These are phyloP conservation scores for Helicoverpa armigera DNA, from an alignment of 1,140 invertebrate genomes.

Conservation along the genomic window DNA sequence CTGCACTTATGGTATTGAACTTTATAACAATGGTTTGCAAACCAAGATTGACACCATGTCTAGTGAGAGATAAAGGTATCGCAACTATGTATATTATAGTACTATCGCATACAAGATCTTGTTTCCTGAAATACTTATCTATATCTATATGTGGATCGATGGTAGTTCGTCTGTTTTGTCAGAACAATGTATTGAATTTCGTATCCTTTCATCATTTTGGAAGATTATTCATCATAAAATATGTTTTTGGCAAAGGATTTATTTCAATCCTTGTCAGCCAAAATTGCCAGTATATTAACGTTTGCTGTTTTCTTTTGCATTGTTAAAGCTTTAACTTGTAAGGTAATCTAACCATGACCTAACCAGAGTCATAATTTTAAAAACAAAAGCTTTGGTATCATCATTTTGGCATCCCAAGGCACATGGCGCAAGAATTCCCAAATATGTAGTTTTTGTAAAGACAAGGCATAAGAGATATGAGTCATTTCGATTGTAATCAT, in stretches of 20 bases:
- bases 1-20: constrained; percentile 4
- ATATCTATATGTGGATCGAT: neutral
- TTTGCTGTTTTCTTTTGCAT: too few species aligned
- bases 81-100: neutral
- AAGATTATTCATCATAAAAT: too few species aligned
- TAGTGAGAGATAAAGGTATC: neutral
- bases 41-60: constrained; percentile 16
- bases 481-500: constrained; percentile 6
- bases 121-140: constrained; percentile 3
- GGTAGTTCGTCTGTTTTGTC: neutral
- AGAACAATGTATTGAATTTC: neutral
- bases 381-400: neutral
- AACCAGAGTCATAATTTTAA: neutral
- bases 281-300: too few species aligned
- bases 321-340: too few species aligned
- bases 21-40: neutral
- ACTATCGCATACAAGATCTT: neutral
- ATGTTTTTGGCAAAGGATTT: too few species aligned
- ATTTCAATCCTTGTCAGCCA: too few species aligned
- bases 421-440: constrained; percentile 12
- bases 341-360: too few species aligned
- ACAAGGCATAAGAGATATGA: neutral
- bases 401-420: neutral
- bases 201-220: neutral
- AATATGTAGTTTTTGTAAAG: constrained; percentile 25